Conservation (phyloP, 2,888 invertebrate species). For the Limnephilus rhombicus region DNA sequence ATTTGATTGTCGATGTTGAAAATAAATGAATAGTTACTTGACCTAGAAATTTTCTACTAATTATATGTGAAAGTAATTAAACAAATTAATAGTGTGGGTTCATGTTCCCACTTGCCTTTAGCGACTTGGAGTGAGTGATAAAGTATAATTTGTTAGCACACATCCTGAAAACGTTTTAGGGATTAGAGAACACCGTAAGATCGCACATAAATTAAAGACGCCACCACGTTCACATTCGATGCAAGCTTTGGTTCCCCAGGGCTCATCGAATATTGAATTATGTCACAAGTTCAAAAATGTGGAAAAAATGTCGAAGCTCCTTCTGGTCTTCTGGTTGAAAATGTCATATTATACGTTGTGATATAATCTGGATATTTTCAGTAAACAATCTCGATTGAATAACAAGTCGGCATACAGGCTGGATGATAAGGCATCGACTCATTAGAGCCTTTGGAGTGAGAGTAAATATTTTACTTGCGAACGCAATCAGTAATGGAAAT, state of each 20-base stretch:
- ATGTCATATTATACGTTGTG: background rate
- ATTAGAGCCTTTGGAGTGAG: background rate
- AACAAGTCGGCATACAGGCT: background rate
- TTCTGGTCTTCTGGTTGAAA: background rate
- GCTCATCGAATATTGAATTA: background rate
- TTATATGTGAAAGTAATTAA: background rate
- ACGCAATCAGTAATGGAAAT: background rate
- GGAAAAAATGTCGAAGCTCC: background rate
- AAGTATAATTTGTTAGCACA: background rate
- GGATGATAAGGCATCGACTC: background rate
- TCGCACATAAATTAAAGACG: background rate
- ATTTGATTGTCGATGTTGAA: background rate
- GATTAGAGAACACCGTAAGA: background rate
- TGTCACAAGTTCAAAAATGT: background rate
- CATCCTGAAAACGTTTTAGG: background rate
- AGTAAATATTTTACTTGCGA: background rate
- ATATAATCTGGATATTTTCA: background rate
- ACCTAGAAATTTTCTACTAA: background rate
- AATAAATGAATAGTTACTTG: background rate
- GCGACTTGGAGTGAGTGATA: background rate
- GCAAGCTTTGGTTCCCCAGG: background rate
- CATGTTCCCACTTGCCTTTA: background rate
- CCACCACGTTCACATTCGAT: background rate
- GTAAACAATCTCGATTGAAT: background rate
- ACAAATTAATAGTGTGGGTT: background rate